A percentile compares a stretch with the other conserved stretches of the same genome.
These are phyloP conservation scores for Tachina lurida DNA, from an alignment of 2,888 invertebrate genomes.

Conservation along the genomic window DNA sequence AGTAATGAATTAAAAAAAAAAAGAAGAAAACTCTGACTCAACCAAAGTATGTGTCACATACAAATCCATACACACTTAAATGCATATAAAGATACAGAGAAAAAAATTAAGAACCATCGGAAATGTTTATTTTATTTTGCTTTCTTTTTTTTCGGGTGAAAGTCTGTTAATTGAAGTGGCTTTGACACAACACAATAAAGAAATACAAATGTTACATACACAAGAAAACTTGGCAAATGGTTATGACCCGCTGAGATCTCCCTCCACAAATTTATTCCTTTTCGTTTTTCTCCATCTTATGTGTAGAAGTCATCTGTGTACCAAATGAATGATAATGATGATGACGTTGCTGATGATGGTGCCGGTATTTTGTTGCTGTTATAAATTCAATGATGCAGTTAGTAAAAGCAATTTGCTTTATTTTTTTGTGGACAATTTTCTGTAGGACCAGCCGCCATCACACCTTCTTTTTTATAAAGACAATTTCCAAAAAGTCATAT, in stretches of 20 bases:
- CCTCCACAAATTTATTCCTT: neutral
- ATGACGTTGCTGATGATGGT: slow-evolving; percentile 46
- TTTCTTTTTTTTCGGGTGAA: slow-evolving; percentile 76
- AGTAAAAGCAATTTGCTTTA: slow-evolving; percentile 67
- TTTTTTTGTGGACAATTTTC: slow-evolving; percentile 30
- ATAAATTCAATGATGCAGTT: slow-evolving; percentile 74
- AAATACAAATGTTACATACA: slow-evolving; percentile 47
- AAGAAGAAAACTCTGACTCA: slow-evolving; percentile 38
- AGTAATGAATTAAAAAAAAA: slow-evolving; percentile 61
- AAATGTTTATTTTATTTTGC: slow-evolving; percentile 62
- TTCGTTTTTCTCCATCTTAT: neutral
- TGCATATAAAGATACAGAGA: neutral
- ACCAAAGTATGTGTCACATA: slow-evolving; percentile 66
- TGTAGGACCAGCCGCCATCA: neutral
- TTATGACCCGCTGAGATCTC: slow-evolving; percentile 45
- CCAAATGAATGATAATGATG: slow-evolving; percentile 55
- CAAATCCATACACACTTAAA: neutral
- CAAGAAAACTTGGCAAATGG: slow-evolving; percentile 62
- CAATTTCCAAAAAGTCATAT: slow-evolving; percentile 37
- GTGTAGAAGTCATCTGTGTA: slow-evolving; percentile 15
- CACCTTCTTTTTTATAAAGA: slow-evolving; percentile 30
- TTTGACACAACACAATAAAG: slow-evolving; percentile 64
- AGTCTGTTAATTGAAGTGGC: slow-evolving; percentile 82
- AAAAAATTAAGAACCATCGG: slow-evolving; percentile 63
- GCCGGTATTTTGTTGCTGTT: slow-evolving; percentile 59